phyloP scores from a whole-genome alignment of 2,113 vertebrate species.

The Phyllostomus discolor region DNA sequence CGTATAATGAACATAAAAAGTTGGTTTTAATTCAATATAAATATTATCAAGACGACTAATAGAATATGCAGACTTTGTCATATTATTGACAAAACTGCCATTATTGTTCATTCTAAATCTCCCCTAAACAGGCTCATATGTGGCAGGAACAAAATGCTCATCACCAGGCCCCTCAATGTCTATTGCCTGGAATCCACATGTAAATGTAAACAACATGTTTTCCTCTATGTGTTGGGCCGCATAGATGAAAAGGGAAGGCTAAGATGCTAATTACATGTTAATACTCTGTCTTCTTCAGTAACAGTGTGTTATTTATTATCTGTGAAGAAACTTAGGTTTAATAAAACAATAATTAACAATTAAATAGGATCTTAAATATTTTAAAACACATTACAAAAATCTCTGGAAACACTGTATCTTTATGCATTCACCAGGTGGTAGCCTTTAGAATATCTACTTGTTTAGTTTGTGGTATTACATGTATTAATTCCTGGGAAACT shows the following conservation, averaged over 20 bases:
- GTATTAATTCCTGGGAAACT: not conserved
- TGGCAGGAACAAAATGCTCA: not conserved
- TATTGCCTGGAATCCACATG: not conserved
- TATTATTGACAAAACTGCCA: too few species aligned
- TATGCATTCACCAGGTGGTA: not conserved
- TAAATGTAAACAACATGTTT: not conserved
- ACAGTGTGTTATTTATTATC: not conserved
- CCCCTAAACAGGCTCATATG: not conserved
- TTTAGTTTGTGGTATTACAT: not conserved
- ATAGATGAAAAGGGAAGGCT: not conserved
- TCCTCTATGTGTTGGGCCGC: not conserved
- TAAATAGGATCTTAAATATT: not conserved
- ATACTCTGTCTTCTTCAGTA: not conserved
- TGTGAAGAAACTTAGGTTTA: not conserved
- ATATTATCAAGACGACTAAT: not conserved
- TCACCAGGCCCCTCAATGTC: not conserved
- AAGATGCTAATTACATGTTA: not conserved
- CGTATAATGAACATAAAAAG: not conserved
- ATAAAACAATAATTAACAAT: constrained; percentile 6
- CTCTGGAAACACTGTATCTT: not conserved
- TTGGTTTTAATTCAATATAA: not conserved
- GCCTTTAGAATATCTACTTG: not conserved
- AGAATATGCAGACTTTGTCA: not conserved
- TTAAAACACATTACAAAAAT: not conserved
- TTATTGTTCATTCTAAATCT: not conserved